A percentile compares a stretch with the other conserved stretches of the same genome.
Conservation (phyloP, 2,797 vertebrate genomes). For the Semaprochilodus insignis region DNA sequence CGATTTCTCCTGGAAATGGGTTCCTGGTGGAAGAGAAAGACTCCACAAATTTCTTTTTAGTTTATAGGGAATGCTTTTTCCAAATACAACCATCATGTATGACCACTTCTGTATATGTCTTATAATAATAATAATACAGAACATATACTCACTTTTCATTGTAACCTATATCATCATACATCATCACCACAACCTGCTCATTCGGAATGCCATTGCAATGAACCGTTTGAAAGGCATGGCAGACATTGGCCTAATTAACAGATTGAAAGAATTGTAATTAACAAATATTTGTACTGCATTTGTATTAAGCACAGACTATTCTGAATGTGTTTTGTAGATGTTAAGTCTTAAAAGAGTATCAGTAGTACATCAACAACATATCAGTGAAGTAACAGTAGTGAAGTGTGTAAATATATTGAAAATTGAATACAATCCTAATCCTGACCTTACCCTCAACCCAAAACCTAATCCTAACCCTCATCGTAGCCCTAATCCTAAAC, state of each 20-base stretch:
- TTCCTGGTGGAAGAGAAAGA: background rate
- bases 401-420: too few relatives aligned
- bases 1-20: conserved; percentile 27
- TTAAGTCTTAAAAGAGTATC: too few relatives aligned
- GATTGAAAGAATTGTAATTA: too few relatives aligned
- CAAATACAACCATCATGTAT: background rate
- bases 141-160: conserved; percentile 77
- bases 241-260: conserved; percentile 78
- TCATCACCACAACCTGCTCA: conserved; percentile 84
- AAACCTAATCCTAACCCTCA: too few relatives aligned
- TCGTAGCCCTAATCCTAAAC: too few relatives aligned
- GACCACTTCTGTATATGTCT: background rate
- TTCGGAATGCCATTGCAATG: conserved; percentile 83
- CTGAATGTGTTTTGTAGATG: too few relatives aligned
- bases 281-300: too few relatives aligned
- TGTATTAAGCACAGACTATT: too few relatives aligned
- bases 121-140: background rate
- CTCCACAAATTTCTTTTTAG: background rate
- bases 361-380: too few relatives aligned
- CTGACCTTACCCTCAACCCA: too few relatives aligned
- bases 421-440: too few relatives aligned
- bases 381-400: too few relatives aligned
- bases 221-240: conserved; percentile 84
- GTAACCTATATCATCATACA: conserved; percentile 85
- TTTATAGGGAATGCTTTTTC: background rate